Evolutionary conservation across 2,113 vertebrate species (phyloP), one percentile per base, ranked within the genome.

Genomic region (Tupaia chinensis): DNA sequence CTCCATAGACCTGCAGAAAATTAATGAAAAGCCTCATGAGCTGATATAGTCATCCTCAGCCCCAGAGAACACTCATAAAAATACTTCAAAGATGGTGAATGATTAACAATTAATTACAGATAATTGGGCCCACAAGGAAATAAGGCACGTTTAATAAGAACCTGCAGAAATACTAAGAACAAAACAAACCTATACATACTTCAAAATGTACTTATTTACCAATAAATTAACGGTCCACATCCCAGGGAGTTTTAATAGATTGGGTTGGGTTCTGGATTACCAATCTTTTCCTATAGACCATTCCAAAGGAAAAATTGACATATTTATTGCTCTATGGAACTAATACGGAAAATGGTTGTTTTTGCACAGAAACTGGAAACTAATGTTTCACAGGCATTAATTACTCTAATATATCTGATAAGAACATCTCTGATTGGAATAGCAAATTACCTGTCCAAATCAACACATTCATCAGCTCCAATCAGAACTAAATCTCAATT

Each of bases 341-440:
- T 72, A 61, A 63, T 61, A n/a, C 0, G 15, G 54, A 80, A 53
- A 88, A 54, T 7, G 13, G 10, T 44, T 60, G 23, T 83, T 93
- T 92, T 53, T 79, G 27, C 11, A 74, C 44, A 56, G n/a, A 74
- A 32, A 73, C 88, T 88, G 19, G 66, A 84, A 87, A 93, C 32
- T 63, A 1, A 68, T 53, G 60, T 87, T 69, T 29, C 80, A 65
- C 27, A 20, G 3, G 19, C 32, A 25, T 61, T 91, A 69, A 73
- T 34, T 34, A 72, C 7, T 77, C 83, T 73, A 66, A 69, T n/a
- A 9, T 23, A 27, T 79, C 79, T 80, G 58, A 27, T 53, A 72
- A 56, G 73, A 65, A 91, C 86, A 56, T 91, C 32, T 84, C 83
- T 85, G 85, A 84, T 69, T 23, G 63, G 79, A 74, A 94, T 20